Conservation (phyloP, 2,888 invertebrate genomes). For the Exephanes ischioxanthus region DNA sequence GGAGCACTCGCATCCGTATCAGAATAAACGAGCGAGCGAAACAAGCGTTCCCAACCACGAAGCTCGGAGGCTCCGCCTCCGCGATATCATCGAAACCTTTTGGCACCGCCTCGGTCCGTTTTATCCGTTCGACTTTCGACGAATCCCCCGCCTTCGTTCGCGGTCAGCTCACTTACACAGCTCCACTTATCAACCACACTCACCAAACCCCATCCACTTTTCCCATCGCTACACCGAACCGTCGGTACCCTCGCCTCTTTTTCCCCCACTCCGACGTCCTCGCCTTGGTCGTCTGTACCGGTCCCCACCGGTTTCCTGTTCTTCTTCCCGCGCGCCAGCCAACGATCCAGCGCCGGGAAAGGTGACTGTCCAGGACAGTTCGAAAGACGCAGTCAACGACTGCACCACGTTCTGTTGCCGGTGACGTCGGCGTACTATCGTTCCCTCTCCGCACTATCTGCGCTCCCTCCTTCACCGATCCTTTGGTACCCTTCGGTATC, state of each 20-base stretch:
- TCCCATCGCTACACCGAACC: constrained; percentile 10
- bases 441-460: constrained; percentile 11
- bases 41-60: not conserved
- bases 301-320: constrained; percentile 56
- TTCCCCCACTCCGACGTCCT: constrained; percentile 39
- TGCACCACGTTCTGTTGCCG: constrained; percentile 79
- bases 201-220: constrained; percentile 48
- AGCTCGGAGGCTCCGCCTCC: constrained; percentile 56
- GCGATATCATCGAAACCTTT: constrained; percentile 46
- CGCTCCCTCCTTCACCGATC: not conserved
- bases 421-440: constrained; percentile 49
- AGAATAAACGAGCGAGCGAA: not conserved
- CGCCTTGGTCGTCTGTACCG: constrained; percentile 40
- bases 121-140: constrained; percentile 48
- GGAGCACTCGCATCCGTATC: constrained; percentile 21
- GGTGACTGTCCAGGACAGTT: constrained; percentile 83
- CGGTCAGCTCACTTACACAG: constrained; percentile 14
- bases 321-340: constrained; percentile 64
- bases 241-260: constrained; percentile 22
- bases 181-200: constrained; percentile 26
- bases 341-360: constrained; percentile 68
- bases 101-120: constrained; percentile 56
- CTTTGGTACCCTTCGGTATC: not conserved
- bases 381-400: constrained; percentile 83
- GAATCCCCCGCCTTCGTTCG: constrained; percentile 36